phyloP scores from a whole-genome alignment of 2,888 invertebrate genomes.

The Antheraea yamamai region DNA sequence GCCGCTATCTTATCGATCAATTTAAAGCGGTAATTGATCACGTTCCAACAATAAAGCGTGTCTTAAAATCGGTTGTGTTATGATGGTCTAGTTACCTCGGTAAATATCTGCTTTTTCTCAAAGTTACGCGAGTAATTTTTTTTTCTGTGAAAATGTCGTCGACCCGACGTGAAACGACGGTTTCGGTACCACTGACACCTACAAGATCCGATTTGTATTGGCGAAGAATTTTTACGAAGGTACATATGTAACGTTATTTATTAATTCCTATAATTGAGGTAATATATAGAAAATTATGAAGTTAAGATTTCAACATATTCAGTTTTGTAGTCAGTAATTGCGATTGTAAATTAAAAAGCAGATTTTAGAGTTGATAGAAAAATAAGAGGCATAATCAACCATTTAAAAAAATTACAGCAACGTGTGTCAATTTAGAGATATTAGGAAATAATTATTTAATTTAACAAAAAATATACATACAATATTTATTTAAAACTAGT shows the following conservation, averaged over 20 bases:
- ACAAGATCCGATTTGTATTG: constrained; percentile 76
- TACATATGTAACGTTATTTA: constrained; percentile 35
- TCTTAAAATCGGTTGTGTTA: constrained; percentile 34
- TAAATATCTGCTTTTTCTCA: constrained; percentile 19
- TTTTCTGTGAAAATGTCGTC: constrained; percentile 64
- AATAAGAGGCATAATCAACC: too few species aligned
- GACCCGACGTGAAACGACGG: constrained; percentile 61
- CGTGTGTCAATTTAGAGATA: not conserved
- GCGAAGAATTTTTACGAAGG: constrained; percentile 78
- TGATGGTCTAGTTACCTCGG: constrained; percentile 45
- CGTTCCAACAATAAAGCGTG: constrained; percentile 43
- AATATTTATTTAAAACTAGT: not conserved
- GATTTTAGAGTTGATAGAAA: too few species aligned
- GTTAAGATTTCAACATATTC: too few species aligned
- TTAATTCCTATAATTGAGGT: not conserved
- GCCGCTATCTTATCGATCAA: constrained; percentile 56
- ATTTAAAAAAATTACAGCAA: too few species aligned
- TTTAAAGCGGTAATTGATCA: constrained; percentile 47
- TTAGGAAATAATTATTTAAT: not conserved
- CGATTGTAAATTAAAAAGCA: not conserved
- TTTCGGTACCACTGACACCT: constrained; percentile 71
- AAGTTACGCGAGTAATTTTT: constrained; percentile 34
- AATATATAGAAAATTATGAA: not conserved
- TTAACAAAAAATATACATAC: too few species aligned
- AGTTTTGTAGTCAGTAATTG: too few species aligned